A percentile compares a stretch with the other conserved stretches of the same genome.
Conservation (phyloP, 2,888 invertebrate genomes). For the Agrochola litura region DNA sequence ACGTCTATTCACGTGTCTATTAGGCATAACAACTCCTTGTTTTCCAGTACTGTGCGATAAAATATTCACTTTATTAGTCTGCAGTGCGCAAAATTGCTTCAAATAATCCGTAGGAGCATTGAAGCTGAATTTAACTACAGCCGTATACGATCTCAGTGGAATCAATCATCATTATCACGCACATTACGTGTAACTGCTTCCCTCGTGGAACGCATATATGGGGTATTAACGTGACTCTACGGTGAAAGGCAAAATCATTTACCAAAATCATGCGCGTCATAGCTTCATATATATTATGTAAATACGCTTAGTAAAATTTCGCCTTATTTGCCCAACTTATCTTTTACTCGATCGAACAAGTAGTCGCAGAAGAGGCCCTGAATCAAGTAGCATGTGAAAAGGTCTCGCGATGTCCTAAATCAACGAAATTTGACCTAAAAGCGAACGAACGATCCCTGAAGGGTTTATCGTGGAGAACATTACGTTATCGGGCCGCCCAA, state of each 20-base stretch:
- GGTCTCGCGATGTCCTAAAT: slow-evolving; percentile 43
- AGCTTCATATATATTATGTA: slow-evolving; percentile 8
- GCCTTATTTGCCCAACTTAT: slow-evolving; percentile 23
- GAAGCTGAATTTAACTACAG: slow-evolving; percentile 49
- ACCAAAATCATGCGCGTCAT: slow-evolving; percentile 34
- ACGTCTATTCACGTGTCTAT: not conserved
- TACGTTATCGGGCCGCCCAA: slow-evolving; percentile 42
- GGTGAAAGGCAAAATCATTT: slow-evolving; percentile 29
- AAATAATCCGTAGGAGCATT: slow-evolving; percentile 57
- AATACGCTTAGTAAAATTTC: slow-evolving; percentile 3
- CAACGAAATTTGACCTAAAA: slow-evolving; percentile 47
- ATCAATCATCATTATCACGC: slow-evolving; percentile 63
- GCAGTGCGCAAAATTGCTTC: slow-evolving; percentile 64
- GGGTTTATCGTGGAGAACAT: slow-evolving; percentile 55
- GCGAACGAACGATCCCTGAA: slow-evolving; percentile 38
- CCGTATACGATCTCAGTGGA: slow-evolving; percentile 31
- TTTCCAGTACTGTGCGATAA: slow-evolving; percentile 44
- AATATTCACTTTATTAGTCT: slow-evolving; percentile 66
- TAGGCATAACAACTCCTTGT: slow-evolving; percentile 6
- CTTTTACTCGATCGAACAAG: slow-evolving; percentile 21
- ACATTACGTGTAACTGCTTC: slow-evolving; percentile 55
- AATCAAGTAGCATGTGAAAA: slow-evolving; percentile 42
- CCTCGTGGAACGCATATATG: slow-evolving; percentile 25
- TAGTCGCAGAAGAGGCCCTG: slow-evolving; percentile 12
- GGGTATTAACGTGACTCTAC: slow-evolving; percentile 34